These are phyloP conservation scores for Tiphia femorata DNA, from an alignment of 2,888 invertebrate species.

Conservation along the genomic window DNA sequence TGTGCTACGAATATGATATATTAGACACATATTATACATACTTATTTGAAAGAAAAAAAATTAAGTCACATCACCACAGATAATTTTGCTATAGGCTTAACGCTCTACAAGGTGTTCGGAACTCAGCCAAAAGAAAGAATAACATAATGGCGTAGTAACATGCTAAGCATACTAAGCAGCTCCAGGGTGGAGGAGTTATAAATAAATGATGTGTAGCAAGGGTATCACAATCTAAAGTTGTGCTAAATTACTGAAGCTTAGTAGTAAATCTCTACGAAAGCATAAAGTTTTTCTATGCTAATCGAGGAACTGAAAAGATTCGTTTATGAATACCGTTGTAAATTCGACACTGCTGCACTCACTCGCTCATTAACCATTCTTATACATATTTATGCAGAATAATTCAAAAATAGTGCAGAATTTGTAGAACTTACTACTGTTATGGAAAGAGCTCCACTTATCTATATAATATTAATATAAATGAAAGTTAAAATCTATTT, in stretches of 20 bases:
- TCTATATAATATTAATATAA: background rate
- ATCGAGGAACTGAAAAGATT: conserved; percentile 23
- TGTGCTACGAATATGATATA: too few relatives aligned
- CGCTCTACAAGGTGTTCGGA: conserved; percentile 50
- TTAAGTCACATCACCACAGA: conserved; percentile 28
- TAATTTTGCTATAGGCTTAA: conserved; percentile 18
- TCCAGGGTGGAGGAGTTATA: conserved; percentile 37
- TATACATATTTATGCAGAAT: conserved; percentile 21
- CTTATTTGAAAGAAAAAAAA: too few relatives aligned
- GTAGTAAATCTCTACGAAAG: conserved; percentile 23
- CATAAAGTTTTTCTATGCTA: conserved; percentile 26
- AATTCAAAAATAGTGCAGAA: conserved; percentile 17
- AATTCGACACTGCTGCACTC: conserved; percentile 28
- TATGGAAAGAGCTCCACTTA: too few relatives aligned
- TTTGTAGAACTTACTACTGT: too few relatives aligned
- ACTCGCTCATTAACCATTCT: conserved; percentile 36
- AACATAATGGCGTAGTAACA: conserved; percentile 41
- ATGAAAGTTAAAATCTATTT: too few relatives aligned
- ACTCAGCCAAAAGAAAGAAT: conserved; percentile 65
- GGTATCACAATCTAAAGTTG: conserved; percentile 29
- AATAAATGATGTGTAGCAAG: conserved; percentile 35
- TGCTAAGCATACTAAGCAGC: conserved; percentile 41
- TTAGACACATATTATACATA: too few relatives aligned
- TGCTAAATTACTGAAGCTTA: conserved; percentile 37
- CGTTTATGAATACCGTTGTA: conserved; percentile 16